Evolutionary conservation across 1,140 invertebrate species (phyloP).

Genomic region (Anastrepha obliqua): DNA sequence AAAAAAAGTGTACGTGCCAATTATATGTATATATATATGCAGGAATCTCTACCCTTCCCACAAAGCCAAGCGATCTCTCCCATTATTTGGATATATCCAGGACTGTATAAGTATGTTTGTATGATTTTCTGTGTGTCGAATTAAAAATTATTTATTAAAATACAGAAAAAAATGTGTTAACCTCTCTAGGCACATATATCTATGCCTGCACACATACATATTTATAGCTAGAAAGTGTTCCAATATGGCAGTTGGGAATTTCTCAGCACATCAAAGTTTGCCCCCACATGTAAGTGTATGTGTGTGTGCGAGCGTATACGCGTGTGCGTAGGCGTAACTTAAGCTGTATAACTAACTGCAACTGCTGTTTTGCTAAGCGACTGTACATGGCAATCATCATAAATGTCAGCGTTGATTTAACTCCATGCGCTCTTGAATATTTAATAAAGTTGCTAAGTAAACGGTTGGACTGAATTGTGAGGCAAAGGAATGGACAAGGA

Average conservation of each 20-base stretch:
- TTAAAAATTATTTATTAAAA: too few relatives aligned
- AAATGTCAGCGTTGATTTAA: slow-evolving; percentile 53
- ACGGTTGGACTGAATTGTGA: slow-evolving; percentile 15
- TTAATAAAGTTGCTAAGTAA: slow-evolving; percentile 48
- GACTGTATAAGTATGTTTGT: too few relatives aligned
- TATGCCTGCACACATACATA: too few relatives aligned
- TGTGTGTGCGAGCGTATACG: not conserved
- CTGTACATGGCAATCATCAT: slow-evolving; percentile 43
- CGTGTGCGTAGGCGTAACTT: not conserved
- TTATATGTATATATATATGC: too few relatives aligned
- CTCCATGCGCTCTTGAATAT: slow-evolving; percentile 37
- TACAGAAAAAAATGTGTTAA: too few relatives aligned
- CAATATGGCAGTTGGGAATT: slow-evolving; percentile 23
- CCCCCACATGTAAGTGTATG: not conserved
- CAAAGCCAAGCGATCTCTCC: too few relatives aligned
- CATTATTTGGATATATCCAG: too few relatives aligned
- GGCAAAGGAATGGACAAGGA: not conserved
- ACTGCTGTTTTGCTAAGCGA: slow-evolving; percentile 15
- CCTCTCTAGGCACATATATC: too few relatives aligned
- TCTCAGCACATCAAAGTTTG: not conserved
- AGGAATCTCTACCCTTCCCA: too few relatives aligned
- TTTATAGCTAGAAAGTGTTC: not conserved
- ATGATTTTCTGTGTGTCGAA: too few relatives aligned
- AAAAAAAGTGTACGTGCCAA: too few relatives aligned
- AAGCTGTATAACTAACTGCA: not conserved